Conservation (phyloP, 2,888 invertebrate genomes). For the Macrophya alboannulata region DNA sequence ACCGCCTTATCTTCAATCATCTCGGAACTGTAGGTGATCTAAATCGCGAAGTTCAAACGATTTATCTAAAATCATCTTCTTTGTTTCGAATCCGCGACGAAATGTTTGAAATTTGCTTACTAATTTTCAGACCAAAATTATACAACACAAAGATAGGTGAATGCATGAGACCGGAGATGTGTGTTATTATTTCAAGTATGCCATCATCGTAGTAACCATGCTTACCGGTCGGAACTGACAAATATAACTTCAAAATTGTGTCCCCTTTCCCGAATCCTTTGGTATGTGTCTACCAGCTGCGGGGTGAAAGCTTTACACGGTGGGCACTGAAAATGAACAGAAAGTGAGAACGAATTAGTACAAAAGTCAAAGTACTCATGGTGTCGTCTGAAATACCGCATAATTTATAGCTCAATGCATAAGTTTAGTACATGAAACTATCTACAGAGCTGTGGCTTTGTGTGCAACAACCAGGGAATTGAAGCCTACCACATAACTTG, state of each 20-base stretch:
- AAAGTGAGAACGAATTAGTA: constrained; percentile 39
- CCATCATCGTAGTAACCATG: constrained; percentile 51
- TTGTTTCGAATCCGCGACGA: not conserved
- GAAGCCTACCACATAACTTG: not conserved
- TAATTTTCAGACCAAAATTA: not conserved
- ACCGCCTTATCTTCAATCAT: not conserved
- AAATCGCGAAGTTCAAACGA: not conserved
- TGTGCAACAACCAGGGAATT: not conserved
- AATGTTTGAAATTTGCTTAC: not conserved
- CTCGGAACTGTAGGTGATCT: not conserved
- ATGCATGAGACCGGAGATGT: too few species aligned
- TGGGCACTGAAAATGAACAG: constrained; percentile 85
- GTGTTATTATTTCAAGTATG: not conserved
- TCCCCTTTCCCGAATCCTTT: constrained; percentile 86
- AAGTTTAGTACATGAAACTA: not conserved
- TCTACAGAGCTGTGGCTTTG: not conserved
- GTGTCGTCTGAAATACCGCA: not conserved
- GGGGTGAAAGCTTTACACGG: constrained; percentile 93
- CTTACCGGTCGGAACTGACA: constrained; percentile 92
- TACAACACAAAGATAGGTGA: not conserved
- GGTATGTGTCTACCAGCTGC: constrained; percentile 88
- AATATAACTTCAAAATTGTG: constrained; percentile 91
- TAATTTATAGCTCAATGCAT: not conserved
- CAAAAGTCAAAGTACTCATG: not conserved
- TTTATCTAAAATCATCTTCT: not conserved